Evolutionary conservation across 2,888 invertebrate species (phyloP).

Genomic region (Euclidia mi): DNA sequence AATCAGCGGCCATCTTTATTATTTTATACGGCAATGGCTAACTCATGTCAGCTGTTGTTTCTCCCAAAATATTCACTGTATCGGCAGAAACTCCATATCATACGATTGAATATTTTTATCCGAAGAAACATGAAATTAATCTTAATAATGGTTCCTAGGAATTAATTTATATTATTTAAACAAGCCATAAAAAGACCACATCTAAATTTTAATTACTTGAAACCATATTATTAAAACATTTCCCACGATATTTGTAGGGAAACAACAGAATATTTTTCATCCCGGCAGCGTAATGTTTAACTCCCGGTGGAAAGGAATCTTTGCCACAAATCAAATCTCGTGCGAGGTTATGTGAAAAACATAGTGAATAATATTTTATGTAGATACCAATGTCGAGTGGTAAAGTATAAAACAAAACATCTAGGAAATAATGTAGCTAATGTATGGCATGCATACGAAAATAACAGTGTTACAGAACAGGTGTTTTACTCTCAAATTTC

Average conservation of each 20-base stretch:
- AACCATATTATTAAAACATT: neutral
- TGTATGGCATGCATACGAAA: no score
- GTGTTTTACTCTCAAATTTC: no score
- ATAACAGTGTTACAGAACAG: no score
- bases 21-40: no score
- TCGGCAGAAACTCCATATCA: no score
- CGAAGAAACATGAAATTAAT: no score
- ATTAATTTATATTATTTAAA: neutral
- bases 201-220: neutral
- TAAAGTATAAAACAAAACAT: constrained; percentile 1
- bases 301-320: constrained; percentile 11
- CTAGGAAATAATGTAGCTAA: neutral
- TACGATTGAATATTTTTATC: no score
- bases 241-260: constrained; percentile 2
- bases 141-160: no score
- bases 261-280: constrained; percentile 20
- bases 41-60: no score
- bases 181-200: no score
- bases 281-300: constrained; percentile 12
- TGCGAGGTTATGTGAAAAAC: constrained; percentile 11
- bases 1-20: no score
- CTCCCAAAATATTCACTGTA: no score
- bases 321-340: constrained; percentile 22
- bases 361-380: constrained; percentile 16
- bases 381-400: constrained; percentile 6